Conservation (phyloP, 1,140 invertebrate genomes). For the Globodera ellingtonae region DNA sequence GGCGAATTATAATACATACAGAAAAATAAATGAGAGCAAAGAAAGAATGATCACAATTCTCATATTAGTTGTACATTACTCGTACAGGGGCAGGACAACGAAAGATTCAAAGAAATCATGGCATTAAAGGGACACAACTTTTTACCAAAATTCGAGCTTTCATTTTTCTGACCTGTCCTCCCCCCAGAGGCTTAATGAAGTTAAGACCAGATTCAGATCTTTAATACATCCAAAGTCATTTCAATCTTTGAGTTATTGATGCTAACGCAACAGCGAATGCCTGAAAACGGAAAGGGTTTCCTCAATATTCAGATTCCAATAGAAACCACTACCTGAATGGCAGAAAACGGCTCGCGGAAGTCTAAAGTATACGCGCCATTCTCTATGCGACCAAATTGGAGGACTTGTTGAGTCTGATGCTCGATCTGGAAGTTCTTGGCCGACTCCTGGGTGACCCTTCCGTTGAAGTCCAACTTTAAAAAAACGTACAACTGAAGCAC, state of each 20-base stretch:
- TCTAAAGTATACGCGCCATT: slow-evolving; percentile 97
- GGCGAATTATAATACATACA: too few species aligned
- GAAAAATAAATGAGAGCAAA: too few species aligned
- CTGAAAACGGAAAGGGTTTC: slow-evolving; percentile 66
- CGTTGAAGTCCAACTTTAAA: slow-evolving; percentile 90
- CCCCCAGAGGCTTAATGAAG: too few species aligned
- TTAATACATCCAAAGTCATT: slow-evolving; percentile 69
- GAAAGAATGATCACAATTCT: too few species aligned
- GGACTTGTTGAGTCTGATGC: slow-evolving; percentile 93
- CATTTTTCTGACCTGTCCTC: too few species aligned
- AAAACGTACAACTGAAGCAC: not conserved
- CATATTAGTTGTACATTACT: too few species aligned
- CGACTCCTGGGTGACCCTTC: slow-evolving; percentile 95
- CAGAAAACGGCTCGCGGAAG: slow-evolving; percentile 97
- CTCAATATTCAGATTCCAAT: not conserved
- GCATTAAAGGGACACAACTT: too few species aligned
- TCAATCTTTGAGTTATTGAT: slow-evolving; percentile 95
- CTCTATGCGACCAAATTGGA: slow-evolving; percentile 98
- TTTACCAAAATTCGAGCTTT: too few species aligned
- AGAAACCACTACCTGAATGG: slow-evolving; percentile 71
- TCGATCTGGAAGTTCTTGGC: slow-evolving; percentile 99
- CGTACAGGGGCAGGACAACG: too few species aligned
- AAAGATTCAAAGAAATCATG: too few species aligned
- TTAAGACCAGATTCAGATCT: too few species aligned
- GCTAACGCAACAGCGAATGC: slow-evolving; percentile 96